Evolutionary conservation across 2,888 invertebrate genomes (phyloP).

Genomic region (Emesis furor): DNA sequence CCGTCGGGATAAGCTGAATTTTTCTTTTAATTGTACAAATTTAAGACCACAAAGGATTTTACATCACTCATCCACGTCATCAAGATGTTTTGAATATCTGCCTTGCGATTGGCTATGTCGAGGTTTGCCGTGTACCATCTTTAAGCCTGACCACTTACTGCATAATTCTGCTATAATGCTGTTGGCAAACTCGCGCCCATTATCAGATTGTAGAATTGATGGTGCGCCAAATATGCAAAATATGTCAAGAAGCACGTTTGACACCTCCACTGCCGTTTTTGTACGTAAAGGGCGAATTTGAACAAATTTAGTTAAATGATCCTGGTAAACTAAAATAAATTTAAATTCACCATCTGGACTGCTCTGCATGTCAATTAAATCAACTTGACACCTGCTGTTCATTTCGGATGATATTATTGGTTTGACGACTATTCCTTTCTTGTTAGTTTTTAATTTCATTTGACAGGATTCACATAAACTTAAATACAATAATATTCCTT

Average conservation of each 20-base stretch:
- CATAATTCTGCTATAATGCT: neutral
- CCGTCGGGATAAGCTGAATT: neutral
- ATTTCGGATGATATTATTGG: slow-evolving; percentile 17
- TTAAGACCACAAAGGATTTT: too few species aligned
- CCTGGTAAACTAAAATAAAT: slow-evolving; percentile 9
- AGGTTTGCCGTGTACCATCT: neutral
- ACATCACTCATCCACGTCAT: too few species aligned
- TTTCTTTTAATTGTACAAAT: too few species aligned
- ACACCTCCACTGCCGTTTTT: too few species aligned
- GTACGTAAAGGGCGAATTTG: neutral
- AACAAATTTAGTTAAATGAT: neutral
- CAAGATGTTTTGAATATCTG: neutral
- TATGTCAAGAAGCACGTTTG: slow-evolving; percentile 33
- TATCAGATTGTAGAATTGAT: neutral
- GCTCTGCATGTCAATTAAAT: neutral
- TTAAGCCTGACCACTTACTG: neutral
- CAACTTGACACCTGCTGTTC: slow-evolving; percentile 23
- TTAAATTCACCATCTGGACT: slow-evolving; percentile 12
- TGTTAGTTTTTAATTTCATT: neutral
- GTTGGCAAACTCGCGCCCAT: neutral
- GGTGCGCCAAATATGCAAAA: slow-evolving; percentile 18
- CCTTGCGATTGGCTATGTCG: neutral
- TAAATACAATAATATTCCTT: neutral
- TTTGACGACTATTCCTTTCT: slow-evolving; percentile 16
- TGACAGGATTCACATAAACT: neutral